Conservation (phyloP, 2,888 invertebrate genomes). For the Liodrosophila aerea region DNA sequence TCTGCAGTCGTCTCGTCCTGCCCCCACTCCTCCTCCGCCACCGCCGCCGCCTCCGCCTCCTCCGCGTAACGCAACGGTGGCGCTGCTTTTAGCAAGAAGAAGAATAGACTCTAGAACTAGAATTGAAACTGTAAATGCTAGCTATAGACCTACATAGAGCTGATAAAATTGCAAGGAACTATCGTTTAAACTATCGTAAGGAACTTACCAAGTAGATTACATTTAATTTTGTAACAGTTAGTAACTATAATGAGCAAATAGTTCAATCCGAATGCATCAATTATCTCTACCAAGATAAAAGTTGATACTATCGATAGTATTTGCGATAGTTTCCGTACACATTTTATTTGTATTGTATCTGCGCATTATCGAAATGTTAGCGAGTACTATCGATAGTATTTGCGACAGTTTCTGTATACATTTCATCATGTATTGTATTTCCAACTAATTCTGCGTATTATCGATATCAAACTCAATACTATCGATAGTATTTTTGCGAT, state of each 20-base stretch:
- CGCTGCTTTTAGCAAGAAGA: conserved; percentile 65
- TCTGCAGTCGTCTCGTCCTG: no score
- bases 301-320: no score
- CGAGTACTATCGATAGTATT: background rate
- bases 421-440: background rate
- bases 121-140: conserved; percentile 61
- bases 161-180: background rate
- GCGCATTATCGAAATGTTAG: no score
- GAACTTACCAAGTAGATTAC: background rate
- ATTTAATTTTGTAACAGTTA: background rate
- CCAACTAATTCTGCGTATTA: no score
- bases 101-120: conserved; percentile 38
- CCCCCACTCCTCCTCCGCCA: conserved; percentile 10
- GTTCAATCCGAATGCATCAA: no score
- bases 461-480: background rate
- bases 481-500: background rate
- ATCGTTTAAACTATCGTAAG: conserved; percentile 24
- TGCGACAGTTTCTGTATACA: no score
- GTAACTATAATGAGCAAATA: no score
- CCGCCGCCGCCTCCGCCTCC: conserved; percentile 1
- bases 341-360: no score
- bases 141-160: conserved; percentile 53
- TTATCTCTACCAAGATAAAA: no score
- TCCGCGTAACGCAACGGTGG: conserved; percentile 24
- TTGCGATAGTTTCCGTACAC: no score